These are phyloP conservation scores for Erpornis zantholeuca DNA, from an alignment of 2,113 vertebrate genomes.

Conservation along the genomic window DNA sequence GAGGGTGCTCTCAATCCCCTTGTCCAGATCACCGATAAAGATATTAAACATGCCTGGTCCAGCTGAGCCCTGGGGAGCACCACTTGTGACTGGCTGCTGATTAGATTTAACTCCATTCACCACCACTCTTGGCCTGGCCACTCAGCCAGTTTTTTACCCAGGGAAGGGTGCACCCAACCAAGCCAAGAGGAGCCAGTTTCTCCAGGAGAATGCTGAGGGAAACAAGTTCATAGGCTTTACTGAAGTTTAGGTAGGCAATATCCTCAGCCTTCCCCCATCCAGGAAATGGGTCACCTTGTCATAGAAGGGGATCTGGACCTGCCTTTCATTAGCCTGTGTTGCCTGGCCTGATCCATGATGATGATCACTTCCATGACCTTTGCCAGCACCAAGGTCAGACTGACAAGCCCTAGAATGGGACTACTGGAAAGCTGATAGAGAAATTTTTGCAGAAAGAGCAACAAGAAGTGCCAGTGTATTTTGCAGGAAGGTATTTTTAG, in stretches of 20 bases:
- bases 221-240: not conserved
- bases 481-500: not conserved
- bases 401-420: not conserved
- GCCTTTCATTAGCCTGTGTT: not conserved
- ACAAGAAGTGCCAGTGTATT: not conserved
- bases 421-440: not conserved
- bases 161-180: not conserved
- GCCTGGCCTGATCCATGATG: not conserved
- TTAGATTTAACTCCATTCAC: not conserved
- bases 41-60: not conserved
- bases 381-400: not conserved
- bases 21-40: not conserved
- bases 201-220: not conserved
- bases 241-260: not conserved
- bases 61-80: not conserved
- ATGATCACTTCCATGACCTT: not conserved
- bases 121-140: not conserved
- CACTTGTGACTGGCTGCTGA: not conserved
- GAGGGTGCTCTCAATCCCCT: not conserved
- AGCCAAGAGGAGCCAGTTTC: not conserved
- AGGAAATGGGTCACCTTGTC: not conserved
- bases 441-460: not conserved
- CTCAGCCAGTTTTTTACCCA: not conserved
- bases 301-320: not conserved
- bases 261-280: not conserved